These are phyloP conservation scores for Salvelinus alpinus DNA, from an alignment of 2,113 vertebrate species.

Conservation along the genomic window DNA sequence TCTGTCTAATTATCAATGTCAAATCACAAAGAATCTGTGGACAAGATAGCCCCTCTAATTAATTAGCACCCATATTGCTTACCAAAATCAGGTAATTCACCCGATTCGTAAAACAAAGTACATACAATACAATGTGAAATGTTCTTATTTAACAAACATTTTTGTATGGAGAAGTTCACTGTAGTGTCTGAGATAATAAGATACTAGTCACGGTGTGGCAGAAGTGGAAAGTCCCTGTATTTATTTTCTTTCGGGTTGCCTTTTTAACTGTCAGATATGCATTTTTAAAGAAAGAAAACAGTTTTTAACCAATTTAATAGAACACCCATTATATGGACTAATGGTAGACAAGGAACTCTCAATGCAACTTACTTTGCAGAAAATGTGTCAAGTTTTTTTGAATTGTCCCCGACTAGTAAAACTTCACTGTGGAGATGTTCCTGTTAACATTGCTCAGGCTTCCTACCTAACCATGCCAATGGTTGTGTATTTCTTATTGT, in stretches of 20 bases:
- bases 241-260: slow-evolving; percentile 66
- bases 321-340: neutral
- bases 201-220: neutral
- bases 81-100: neutral
- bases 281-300: neutral
- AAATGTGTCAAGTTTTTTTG: slow-evolving; percentile 2
- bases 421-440: neutral
- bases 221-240: slow-evolving; percentile 42
- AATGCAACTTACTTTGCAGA: neutral
- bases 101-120: neutral
- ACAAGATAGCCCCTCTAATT: neutral
- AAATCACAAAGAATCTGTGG: neutral
- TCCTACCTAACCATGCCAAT: neutral
- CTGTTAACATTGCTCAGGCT: neutral
- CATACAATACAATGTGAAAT: neutral
- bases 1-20: slow-evolving; percentile 37
- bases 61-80: neutral
- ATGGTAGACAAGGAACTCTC: neutral
- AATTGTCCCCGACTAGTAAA: neutral
- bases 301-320: neutral
- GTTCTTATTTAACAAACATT: neutral
- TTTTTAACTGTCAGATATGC: slow-evolving; percentile 44
- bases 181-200: slow-evolving; percentile 46
- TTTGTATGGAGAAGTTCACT: neutral
- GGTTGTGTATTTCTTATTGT: slow-evolving; percentile 25